Evolutionary conservation across 2,888 invertebrate species (phyloP).

Genomic region (Acanthosoma haemorrhoidale): DNA sequence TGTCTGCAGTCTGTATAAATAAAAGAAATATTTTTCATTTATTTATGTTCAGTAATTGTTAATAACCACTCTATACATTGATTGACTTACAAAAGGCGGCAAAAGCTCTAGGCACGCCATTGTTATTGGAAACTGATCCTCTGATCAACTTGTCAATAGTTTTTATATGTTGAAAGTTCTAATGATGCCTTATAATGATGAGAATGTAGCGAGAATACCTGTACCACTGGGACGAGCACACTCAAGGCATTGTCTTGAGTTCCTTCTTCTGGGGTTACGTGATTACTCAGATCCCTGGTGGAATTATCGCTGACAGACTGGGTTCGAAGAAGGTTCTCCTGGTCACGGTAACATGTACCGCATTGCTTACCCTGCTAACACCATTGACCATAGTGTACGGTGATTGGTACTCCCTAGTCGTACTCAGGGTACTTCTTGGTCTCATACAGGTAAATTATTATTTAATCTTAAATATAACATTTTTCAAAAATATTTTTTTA

Average conservation of each 20-base stretch:
- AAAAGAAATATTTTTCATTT: no score
- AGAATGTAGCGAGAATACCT: no score
- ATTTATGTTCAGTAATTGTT: no score
- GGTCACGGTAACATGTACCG: background rate
- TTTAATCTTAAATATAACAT: no score
- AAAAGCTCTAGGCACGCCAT: no score
- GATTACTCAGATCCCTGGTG: constrained; percentile 49
- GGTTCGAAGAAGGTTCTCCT: constrained; percentile 43
- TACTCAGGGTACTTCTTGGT: constrained; percentile 21
- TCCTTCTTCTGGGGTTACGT: constrained; percentile 52
- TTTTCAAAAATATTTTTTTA: no score
- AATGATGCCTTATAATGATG: background rate
- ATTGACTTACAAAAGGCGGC: no score
- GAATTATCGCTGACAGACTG: constrained; percentile 46
- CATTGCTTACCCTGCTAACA: background rate
- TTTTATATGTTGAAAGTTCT: no score
- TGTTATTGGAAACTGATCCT: no score
- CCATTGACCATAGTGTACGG: constrained; percentile 13
- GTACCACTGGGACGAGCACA: constrained; percentile 45
- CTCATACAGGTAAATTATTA: constrained; percentile 21
- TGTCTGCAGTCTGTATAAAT: no score
- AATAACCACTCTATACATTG: no score
- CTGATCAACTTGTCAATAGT: no score
- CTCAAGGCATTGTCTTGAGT: constrained; percentile 47
- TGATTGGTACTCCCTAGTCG: background rate